Conservation (phyloP, 2,113 vertebrate genomes). For the Cochlearius cochlearius region DNA sequence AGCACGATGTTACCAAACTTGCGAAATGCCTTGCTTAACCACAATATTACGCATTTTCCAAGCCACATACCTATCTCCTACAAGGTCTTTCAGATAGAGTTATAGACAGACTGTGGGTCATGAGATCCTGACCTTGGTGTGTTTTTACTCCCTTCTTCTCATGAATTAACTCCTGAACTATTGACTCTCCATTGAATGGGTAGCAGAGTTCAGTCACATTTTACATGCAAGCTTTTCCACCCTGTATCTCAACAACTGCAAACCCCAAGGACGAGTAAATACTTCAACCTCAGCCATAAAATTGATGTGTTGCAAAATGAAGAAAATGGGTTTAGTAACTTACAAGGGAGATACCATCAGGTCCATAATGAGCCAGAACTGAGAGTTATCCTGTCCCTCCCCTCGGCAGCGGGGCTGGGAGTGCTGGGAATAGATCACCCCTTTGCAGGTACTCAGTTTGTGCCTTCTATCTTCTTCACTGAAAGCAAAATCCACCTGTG, state of each 20-base stretch:
- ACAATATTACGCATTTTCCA: constrained; percentile 28
- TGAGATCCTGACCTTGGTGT: constrained; percentile 66
- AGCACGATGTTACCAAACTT: constrained; percentile 23
- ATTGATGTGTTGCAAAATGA: constrained; percentile 57
- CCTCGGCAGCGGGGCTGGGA: neutral
- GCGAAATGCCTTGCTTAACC: neutral
- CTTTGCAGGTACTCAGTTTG: neutral
- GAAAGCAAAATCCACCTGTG: neutral
- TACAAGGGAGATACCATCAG: constrained; percentile 43
- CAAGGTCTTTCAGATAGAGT: constrained; percentile 42
- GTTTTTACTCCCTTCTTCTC: constrained; percentile 60
- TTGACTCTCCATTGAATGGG: constrained; percentile 38
- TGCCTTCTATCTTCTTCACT: neutral
- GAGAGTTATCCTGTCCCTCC: neutral
- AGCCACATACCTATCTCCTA: constrained; percentile 58
- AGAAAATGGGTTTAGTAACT: constrained; percentile 38
- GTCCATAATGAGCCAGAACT: constrained; percentile 12
- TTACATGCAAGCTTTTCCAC: constrained; percentile 12
- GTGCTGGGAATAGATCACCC: neutral
- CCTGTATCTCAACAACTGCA: constrained; percentile 35
- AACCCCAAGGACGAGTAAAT: constrained; percentile 57
- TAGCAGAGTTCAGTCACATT: constrained; percentile 52
- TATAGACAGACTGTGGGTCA: constrained; percentile 49
- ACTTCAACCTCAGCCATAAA: constrained; percentile 48
- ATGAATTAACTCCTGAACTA: constrained; percentile 66